Evolutionary conservation across 2,113 vertebrate genomes (phyloP).

Genomic region (Triplophysa siluroides): DNA sequence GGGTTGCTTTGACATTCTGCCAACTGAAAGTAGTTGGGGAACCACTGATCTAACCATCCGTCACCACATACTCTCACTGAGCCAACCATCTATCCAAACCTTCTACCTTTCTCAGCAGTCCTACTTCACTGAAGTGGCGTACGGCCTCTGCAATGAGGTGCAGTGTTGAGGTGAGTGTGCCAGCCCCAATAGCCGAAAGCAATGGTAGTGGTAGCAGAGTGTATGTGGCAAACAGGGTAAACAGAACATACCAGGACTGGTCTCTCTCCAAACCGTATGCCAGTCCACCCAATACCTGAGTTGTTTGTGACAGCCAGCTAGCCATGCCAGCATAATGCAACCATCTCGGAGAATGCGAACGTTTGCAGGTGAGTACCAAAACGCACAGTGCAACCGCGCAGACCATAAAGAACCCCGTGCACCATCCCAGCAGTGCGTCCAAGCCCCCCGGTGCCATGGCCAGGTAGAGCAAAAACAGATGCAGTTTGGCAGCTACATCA

Average conservation of each 20-base stretch:
- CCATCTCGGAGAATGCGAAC: constrained; percentile 68
- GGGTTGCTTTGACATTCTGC: no score
- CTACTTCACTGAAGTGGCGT: constrained; percentile 58
- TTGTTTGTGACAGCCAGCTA: constrained; percentile 75
- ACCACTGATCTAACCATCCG: neutral
- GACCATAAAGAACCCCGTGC: constrained; percentile 69
- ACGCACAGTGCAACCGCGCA: constrained; percentile 63
- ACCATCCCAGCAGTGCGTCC: constrained; percentile 58
- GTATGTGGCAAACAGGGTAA: constrained; percentile 76
- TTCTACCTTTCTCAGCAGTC: constrained; percentile 69
- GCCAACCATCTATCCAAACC: neutral
- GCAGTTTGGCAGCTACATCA: constrained; percentile 72
- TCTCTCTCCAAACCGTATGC: constrained; percentile 73
- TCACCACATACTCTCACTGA: neutral
- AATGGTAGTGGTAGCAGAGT: constrained; percentile 76
- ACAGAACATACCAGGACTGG: constrained; percentile 76
- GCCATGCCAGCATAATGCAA: constrained; percentile 71
- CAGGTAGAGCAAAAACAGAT: constrained; percentile 71
- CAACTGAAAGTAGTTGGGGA: neutral
- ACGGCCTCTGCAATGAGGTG: constrained; percentile 67
- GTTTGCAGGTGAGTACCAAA: constrained; percentile 69
- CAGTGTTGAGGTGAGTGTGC: constrained; percentile 67
- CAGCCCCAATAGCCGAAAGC: constrained; percentile 75
- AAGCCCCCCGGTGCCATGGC: constrained; percentile 59
- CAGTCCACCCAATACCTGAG: constrained; percentile 71